Evolutionary conservation across 2,113 vertebrate genomes (phyloP).

Genomic region (Rousettus leschenaultii): DNA sequence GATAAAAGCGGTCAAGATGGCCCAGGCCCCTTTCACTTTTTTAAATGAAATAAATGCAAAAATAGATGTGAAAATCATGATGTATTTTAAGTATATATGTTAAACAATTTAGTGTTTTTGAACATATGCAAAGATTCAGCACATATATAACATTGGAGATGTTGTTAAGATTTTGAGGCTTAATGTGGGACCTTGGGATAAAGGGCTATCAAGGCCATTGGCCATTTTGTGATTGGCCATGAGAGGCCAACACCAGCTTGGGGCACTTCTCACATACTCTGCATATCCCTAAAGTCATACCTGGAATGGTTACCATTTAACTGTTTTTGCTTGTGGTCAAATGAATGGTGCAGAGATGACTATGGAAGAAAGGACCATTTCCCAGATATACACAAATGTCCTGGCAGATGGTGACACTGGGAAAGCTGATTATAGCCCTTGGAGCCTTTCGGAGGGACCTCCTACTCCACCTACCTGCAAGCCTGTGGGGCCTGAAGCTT

Average conservation of each 20-base stretch:
- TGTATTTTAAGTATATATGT: not conserved
- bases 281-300: not conserved
- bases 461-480: not conserved
- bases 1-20: not conserved
- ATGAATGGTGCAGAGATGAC: not conserved
- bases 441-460: not conserved
- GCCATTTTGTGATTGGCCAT: not conserved
- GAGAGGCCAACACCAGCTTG: not conserved
- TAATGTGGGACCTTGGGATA: not conserved
- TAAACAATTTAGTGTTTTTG: slow-evolving; percentile 19
- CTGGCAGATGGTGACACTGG: not conserved
- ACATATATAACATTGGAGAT: not conserved
- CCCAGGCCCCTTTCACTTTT: not conserved
- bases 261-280: not conserved
- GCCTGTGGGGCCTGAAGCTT: not conserved
- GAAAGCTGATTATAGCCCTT: not conserved
- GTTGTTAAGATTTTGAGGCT: not conserved
- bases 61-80: not conserved
- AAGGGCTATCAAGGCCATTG: not conserved
- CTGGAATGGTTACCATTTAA: not conserved
- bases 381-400: not conserved
- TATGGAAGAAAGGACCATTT: not conserved
- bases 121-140: not conserved
- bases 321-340: not conserved
- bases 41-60: slow-evolving; percentile 1